phyloP scores from a whole-genome alignment of 2,797 vertebrate genomes.

The Phrynocephalus forsythii region DNA sequence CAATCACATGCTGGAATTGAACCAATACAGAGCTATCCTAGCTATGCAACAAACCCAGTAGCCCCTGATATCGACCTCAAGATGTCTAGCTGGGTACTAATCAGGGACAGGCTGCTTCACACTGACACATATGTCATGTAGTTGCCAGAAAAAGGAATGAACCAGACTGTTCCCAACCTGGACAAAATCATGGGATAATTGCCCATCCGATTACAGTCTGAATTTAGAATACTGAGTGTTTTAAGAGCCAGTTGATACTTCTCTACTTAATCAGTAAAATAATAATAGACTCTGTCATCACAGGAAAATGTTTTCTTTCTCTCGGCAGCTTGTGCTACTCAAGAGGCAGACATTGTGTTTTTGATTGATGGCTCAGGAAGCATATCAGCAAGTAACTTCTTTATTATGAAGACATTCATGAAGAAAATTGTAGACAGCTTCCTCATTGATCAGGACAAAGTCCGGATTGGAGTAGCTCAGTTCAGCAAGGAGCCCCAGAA shows the following conservation, averaged over 20 bases:
- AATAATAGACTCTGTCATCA: background rate
- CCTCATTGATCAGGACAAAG: slow-evolving; percentile 67
- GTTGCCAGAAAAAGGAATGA: no score
- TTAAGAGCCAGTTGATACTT: background rate
- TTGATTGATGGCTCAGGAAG: slow-evolving; percentile 84
- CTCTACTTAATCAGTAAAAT: background rate
- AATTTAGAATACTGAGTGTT: no score
- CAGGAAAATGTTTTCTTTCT: slow-evolving; percentile 10
- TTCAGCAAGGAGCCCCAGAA: slow-evolving; percentile 75
- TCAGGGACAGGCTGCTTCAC: no score
- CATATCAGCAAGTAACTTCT: slow-evolving; percentile 71
- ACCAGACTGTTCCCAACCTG: no score
- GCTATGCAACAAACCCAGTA: no score
- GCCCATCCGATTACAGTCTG: no score
- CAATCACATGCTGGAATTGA: no score
- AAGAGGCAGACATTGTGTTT: slow-evolving; percentile 84
- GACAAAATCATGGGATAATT: no score
- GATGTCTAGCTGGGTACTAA: no score
- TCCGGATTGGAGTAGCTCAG: slow-evolving; percentile 83
- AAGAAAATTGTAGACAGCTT: slow-evolving; percentile 75
- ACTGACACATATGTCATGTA: no score
- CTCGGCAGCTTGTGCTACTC: slow-evolving; percentile 78
- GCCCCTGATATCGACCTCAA: no score
- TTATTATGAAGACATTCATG: slow-evolving; percentile 81
- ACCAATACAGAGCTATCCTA: no score